Percentiles rank a stretch among this genome's conserved stretches.
Conservation (phyloP, 2,113 vertebrate species). For the Paramormyrops kingsleyae region DNA sequence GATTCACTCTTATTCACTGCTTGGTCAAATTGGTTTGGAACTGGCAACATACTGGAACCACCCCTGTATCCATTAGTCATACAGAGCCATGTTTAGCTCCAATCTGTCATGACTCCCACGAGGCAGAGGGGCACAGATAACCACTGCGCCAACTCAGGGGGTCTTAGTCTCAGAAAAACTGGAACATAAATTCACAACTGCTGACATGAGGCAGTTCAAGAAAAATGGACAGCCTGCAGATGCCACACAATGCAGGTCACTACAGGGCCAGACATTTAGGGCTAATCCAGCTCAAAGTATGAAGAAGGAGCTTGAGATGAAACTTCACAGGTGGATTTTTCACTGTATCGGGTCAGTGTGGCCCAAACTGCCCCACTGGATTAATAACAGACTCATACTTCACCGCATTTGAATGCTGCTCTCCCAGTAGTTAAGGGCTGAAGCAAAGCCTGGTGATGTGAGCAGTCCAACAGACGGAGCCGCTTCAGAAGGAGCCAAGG, state of each 20-base stretch:
- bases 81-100: neutral
- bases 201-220: neutral
- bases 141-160: neutral
- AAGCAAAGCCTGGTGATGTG: neutral
- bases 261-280: neutral
- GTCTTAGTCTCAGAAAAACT: neutral
- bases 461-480: neutral
- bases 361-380: neutral
- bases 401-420: neutral
- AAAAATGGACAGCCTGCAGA: neutral
- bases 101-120: neutral
- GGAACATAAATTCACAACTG: neutral
- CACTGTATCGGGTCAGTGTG: neutral
- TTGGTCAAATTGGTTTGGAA: neutral
- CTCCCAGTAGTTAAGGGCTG: neutral
- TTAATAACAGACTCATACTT: neutral
- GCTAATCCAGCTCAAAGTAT: neutral
- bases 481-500: neutral
- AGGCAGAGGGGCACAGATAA: neutral
- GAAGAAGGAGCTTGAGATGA: neutral
- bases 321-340: neutral
- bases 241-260: neutral
- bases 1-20: neutral
- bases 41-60: neutral
- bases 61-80: neutral